These are phyloP conservation scores for Dendrolimus kikuchii DNA, from an alignment of 1,140 invertebrate genomes.

Conservation along the genomic window DNA sequence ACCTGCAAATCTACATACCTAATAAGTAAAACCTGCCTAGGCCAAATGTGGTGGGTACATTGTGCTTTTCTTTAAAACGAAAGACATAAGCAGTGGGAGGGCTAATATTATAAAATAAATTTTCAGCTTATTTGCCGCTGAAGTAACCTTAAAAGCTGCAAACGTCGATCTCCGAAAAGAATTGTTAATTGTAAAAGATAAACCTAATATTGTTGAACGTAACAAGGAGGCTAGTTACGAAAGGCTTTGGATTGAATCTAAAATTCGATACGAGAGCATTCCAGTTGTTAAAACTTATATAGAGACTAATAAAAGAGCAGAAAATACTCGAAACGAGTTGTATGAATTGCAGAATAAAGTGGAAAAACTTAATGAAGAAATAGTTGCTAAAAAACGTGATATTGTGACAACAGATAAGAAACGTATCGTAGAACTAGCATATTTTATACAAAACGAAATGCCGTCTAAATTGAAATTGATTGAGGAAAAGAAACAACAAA, in stretches of 20 bases:
- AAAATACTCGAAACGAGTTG: constrained; percentile 25
- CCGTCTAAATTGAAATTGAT: constrained; percentile 26
- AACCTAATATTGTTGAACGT: constrained; percentile 27
- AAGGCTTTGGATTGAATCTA: constrained; percentile 36
- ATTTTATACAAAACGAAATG: constrained; percentile 31
- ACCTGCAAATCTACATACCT: no score
- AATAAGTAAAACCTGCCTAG: no score
- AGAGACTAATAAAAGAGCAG: constrained; percentile 20
- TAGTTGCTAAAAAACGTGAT: constrained; percentile 23
- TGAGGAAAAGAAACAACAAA: constrained; percentile 19
- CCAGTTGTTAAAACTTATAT: constrained; percentile 36
- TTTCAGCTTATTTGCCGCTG: constrained; percentile 33
- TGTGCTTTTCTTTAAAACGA: background rate
- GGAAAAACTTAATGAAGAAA: constrained; percentile 18
- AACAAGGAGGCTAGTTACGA: constrained; percentile 46
- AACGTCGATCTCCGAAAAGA: constrained; percentile 52
- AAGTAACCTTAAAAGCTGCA: constrained; percentile 38
- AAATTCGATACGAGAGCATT: constrained; percentile 45
- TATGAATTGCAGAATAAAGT: constrained; percentile 22
- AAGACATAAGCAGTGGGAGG: constrained; percentile 1
- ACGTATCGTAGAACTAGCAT: constrained; percentile 35
- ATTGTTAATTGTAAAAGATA: constrained; percentile 33
- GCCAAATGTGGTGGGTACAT: no score
- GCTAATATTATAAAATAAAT: constrained; percentile 4
- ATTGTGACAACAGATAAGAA: constrained; percentile 22